Conservation (phyloP, 2,888 invertebrate genomes). For the Phortica magna region DNA sequence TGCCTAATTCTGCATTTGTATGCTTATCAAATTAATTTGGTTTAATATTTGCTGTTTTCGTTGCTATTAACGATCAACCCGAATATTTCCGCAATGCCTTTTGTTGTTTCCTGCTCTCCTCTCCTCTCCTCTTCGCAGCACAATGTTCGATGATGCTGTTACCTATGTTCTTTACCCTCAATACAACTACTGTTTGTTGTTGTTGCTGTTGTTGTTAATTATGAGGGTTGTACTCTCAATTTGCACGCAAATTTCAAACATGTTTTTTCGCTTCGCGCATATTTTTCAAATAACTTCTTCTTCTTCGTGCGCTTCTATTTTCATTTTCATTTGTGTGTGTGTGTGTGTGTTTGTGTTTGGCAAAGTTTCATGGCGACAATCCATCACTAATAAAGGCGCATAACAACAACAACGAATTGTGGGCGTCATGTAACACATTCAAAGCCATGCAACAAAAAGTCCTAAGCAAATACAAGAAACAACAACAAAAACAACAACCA, state of each 20-base stretch:
- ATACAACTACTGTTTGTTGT: not conserved
- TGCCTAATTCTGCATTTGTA: conserved; percentile 36
- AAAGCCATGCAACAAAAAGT: too few relatives aligned
- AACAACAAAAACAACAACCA: not conserved
- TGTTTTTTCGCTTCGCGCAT: not conserved
- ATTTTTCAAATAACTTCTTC: not conserved
- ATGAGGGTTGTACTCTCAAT: conserved; percentile 31
- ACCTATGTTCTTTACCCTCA: not conserved
- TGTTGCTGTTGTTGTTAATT: conserved; percentile 29
- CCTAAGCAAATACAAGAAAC: not conserved
- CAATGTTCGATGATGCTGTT: not conserved
- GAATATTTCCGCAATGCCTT: conserved; percentile 35
- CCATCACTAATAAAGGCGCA: too few relatives aligned
- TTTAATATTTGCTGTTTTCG: conserved; percentile 57
- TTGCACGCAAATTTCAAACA: conserved; percentile 7
- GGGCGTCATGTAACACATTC: too few relatives aligned
- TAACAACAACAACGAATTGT: too few relatives aligned
- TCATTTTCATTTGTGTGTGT: not conserved
- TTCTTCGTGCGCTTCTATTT: conserved; percentile 3
- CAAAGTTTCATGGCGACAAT: not conserved
- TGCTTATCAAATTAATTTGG: conserved; percentile 71
- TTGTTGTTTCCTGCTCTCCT: conserved; percentile 38
- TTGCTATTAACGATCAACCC: conserved; percentile 56
- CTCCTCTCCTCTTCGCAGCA: not conserved
- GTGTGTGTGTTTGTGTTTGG: not conserved